These are phyloP conservation scores for Thereva nobilitata DNA, from an alignment of 2,888 invertebrate genomes.

Conservation along the genomic window DNA sequence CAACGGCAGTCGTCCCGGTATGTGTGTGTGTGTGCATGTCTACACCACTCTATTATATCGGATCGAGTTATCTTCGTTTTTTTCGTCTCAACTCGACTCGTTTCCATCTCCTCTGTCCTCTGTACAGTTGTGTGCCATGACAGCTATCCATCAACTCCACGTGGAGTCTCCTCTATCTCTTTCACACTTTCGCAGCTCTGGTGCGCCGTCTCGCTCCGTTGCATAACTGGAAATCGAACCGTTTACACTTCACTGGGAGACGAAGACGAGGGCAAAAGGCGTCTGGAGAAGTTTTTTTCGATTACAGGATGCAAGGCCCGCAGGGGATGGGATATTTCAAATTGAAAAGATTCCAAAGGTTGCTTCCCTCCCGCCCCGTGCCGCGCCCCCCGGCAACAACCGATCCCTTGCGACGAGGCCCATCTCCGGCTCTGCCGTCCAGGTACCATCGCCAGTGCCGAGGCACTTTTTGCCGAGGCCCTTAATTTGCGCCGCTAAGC, in stretches of 20 bases:
- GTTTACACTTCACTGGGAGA: conserved; percentile 29
- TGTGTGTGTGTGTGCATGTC: conserved; percentile 23
- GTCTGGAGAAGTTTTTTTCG: conserved; percentile 13
- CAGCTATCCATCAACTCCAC: conserved; percentile 29
- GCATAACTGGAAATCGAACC: not conserved
- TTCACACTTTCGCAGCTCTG: not conserved
- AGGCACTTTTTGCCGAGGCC: too few species aligned
- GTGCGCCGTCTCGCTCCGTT: not conserved
- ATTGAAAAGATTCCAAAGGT: conserved; percentile 30
- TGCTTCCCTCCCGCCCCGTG: conserved; percentile 5
- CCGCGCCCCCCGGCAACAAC: not conserved
- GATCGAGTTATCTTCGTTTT: conserved; percentile 28
- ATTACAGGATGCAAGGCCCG: conserved; percentile 9
- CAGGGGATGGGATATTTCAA: conserved; percentile 27
- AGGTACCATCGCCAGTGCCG: not conserved
- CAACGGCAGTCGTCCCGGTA: conserved; percentile 4
- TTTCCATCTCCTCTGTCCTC: conserved; percentile 25
- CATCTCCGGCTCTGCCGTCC: not conserved
- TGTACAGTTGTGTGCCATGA: conserved; percentile 3
- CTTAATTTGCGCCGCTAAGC: too few species aligned
- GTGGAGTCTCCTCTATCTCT: conserved; percentile 14
- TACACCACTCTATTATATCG: conserved; percentile 35
- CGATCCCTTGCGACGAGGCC: not conserved
- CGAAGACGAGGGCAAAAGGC: conserved; percentile 30
- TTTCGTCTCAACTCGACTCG: conserved; percentile 32